phyloP scores from a whole-genome alignment of 2,113 vertebrate species.

The Equus quagga region DNA sequence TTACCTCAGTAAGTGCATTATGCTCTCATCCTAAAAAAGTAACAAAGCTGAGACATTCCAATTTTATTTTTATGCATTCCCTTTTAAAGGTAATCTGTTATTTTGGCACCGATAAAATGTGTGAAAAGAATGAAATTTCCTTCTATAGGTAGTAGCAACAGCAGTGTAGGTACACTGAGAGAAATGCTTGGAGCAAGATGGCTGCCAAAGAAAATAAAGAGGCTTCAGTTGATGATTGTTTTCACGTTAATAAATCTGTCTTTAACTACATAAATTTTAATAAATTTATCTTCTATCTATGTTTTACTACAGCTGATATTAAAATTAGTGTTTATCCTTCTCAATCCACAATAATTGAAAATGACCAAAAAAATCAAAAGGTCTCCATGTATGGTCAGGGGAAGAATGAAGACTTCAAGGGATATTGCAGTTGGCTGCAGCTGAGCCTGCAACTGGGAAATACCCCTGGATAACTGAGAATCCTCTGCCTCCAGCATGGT shows the following conservation, averaged over 20 bases:
- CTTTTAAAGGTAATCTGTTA: constrained; percentile 32
- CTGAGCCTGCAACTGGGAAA: neutral
- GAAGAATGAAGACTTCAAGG: neutral
- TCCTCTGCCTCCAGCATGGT: neutral
- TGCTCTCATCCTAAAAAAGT: neutral
- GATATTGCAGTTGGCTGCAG: rapidly evolving
- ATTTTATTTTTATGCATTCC: constrained; percentile 53
- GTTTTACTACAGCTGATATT: neutral
- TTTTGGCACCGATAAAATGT: neutral
- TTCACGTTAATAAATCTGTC: neutral
- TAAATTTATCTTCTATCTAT: neutral
- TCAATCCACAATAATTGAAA: neutral
- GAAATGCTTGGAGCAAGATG: neutral
- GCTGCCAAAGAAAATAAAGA: neutral
- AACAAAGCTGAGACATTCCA: neutral
- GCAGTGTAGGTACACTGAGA: neutral
- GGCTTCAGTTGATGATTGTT: neutral
- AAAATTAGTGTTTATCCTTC: neutral
- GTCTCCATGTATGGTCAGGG: neutral
- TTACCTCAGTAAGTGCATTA: neutral
- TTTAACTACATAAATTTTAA: neutral
- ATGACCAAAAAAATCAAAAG: neutral
- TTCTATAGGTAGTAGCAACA: neutral
- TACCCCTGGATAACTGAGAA: neutral
- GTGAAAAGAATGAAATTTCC: neutral